These are phyloP conservation scores for Pseudois nayaur DNA, from an alignment of 2,113 vertebrate genomes.

Conservation along the genomic window DNA sequence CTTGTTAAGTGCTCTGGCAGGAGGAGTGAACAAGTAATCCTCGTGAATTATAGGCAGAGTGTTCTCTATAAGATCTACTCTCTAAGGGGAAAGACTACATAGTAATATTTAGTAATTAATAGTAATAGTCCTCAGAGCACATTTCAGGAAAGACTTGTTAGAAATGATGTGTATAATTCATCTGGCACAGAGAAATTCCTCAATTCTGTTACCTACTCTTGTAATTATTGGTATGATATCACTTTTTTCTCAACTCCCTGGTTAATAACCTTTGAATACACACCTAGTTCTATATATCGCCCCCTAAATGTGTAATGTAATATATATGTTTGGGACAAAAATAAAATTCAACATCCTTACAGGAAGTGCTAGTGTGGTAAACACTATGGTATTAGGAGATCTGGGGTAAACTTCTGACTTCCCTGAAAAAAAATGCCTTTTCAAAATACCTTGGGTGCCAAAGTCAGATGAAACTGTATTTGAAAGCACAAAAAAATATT, in stretches of 20 bases:
- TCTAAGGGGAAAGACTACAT: background rate
- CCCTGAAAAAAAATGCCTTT: background rate
- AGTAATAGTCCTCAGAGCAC: background rate
- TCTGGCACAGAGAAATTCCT: background rate
- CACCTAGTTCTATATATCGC: background rate
- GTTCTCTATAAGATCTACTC: background rate
- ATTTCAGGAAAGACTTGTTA: background rate
- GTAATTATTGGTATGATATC: background rate
- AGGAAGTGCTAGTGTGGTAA: background rate
- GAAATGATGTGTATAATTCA: background rate
- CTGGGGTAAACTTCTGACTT: background rate
- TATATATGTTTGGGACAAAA: background rate
- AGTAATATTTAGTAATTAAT: background rate
- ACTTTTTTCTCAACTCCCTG: background rate
- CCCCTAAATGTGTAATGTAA: background rate
- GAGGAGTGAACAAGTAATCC: background rate
- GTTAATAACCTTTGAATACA: background rate
- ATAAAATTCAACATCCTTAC: background rate
- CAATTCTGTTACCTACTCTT: background rate
- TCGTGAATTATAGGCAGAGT: background rate
- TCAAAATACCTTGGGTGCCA: background rate
- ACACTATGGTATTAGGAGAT: background rate
- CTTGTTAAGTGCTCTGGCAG: background rate
- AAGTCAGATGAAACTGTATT: background rate
- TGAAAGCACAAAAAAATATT: background rate